A percentile compares a stretch with the other conserved stretches of the same genome.
phyloP scores from a whole-genome alignment of 2,113 vertebrate genomes.

The Aptenodytes forsteri region DNA sequence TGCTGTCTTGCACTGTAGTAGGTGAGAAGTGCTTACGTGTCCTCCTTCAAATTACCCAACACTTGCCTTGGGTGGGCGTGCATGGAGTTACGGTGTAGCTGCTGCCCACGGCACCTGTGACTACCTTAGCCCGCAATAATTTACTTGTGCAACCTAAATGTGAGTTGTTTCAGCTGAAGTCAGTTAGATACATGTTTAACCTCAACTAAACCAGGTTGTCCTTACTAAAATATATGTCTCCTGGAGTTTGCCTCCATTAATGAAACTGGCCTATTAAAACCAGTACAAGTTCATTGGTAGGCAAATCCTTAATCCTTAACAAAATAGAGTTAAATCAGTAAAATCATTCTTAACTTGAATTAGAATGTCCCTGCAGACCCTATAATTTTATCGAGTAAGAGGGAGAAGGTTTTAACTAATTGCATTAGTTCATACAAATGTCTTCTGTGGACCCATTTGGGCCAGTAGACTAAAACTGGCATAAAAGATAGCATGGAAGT shows the following conservation, averaged over 20 bases:
- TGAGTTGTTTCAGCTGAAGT: neutral
- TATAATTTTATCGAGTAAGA: neutral
- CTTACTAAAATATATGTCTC: neutral
- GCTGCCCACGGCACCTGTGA: neutral
- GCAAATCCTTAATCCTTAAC: neutral
- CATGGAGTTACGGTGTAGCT: fast-evolving
- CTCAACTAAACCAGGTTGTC: neutral
- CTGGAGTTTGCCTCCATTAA: neutral
- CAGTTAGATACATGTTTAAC: neutral
- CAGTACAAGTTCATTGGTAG: neutral
- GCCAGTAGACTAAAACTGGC: neutral
- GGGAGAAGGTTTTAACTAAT: neutral
- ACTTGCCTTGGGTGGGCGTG: neutral
- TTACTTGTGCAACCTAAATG: neutral
- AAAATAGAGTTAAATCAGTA: neutral
- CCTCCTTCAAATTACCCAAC: neutral
- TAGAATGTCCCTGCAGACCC: neutral
- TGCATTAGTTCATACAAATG: neutral
- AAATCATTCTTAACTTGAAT: neutral
- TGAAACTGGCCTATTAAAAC: neutral
- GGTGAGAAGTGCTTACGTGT: neutral
- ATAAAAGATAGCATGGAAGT: neutral
- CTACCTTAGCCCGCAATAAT: neutral
- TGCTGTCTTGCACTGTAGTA: neutral
- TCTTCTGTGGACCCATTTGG: neutral